Percentiles rank a stretch among this genome's conserved stretches.
Conservation (phyloP, 1,140 invertebrate species). For the Hormaphis cornu region DNA sequence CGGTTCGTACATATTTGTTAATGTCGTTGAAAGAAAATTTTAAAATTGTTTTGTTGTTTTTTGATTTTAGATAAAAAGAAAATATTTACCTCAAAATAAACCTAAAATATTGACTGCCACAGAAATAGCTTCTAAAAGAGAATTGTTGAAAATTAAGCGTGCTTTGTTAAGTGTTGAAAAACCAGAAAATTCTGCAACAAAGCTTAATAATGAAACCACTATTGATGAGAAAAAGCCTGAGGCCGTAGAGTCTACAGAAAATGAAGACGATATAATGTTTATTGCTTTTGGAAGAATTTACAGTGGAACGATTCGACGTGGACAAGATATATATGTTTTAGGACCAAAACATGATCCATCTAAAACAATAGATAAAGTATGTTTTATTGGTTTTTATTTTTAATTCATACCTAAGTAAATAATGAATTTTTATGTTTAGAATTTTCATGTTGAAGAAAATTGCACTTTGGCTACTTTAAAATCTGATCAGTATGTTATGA, state of each 20-base stretch:
- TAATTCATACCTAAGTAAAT: neutral
- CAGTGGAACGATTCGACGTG: slow-evolving; percentile 72
- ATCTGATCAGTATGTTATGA: slow-evolving; percentile 54
- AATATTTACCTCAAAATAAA: slow-evolving; percentile 60
- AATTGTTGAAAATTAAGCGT: slow-evolving; percentile 40
- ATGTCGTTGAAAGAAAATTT: neutral
- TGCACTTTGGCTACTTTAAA: slow-evolving; percentile 58
- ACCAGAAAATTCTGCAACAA: neutral
- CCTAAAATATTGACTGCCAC: slow-evolving; percentile 61
- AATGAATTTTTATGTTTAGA: neutral
- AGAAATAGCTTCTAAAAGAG: slow-evolving; percentile 62
- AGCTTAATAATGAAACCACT: neutral
- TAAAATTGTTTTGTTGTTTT: slow-evolving; percentile 12
- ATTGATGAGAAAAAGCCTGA: neutral
- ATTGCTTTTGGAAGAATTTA: slow-evolving; percentile 90
- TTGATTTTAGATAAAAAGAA: slow-evolving; percentile 46
- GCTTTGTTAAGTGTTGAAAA: neutral
- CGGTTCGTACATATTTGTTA: slow-evolving; percentile 43
- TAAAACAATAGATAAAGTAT: slow-evolving; percentile 46
- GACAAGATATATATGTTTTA: slow-evolving; percentile 68
- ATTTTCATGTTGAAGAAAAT: slow-evolving; percentile 44
- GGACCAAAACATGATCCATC: slow-evolving; percentile 82
- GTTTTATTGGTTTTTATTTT: slow-evolving; percentile 2
- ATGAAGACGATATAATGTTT: slow-evolving; percentile 56
- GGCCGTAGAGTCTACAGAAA: neutral